A percentile compares a stretch with the other conserved stretches of the same genome.
Conservation (phyloP, 2,113 vertebrate species). For the Pelusios castaneus region DNA sequence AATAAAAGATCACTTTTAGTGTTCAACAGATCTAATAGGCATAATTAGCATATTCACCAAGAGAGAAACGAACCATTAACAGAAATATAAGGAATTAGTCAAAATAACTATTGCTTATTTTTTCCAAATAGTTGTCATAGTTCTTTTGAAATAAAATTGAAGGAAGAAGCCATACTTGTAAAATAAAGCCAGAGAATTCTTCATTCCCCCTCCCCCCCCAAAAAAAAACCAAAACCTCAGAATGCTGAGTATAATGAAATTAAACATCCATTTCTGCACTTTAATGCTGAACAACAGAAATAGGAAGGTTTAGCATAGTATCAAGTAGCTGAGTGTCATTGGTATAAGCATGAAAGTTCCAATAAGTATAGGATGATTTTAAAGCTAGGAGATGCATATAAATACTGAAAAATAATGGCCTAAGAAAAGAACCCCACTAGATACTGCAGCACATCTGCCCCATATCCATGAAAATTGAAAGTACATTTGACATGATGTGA, state of each 20-base stretch:
- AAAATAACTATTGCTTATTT: not conserved
- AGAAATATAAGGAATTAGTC: not conserved
- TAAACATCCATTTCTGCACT: not conserved
- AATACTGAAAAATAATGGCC: not conserved
- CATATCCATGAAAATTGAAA: not conserved
- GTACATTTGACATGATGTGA: not conserved
- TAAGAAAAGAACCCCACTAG: not conserved
- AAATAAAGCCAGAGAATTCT: not conserved
- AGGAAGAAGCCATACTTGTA: not conserved
- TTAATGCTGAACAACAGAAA: not conserved
- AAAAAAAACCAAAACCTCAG: not conserved
- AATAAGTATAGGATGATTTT: not conserved
- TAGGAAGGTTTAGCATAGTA: not conserved
- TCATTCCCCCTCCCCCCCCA: rapidly evolving
- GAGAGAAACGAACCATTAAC: not conserved
- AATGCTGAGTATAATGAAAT: not conserved
- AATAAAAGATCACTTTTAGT: not conserved
- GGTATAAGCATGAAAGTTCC: not conserved
- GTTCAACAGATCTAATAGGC: not conserved
- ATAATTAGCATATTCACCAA: not conserved
- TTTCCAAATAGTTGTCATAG: not conserved
- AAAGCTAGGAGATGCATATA: not conserved
- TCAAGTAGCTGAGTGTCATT: not conserved
- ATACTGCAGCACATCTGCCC: not conserved
- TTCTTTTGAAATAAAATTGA: not conserved